phyloP scores from a whole-genome alignment of 2,113 vertebrate genomes.

The Eretmochelys imbricata region DNA sequence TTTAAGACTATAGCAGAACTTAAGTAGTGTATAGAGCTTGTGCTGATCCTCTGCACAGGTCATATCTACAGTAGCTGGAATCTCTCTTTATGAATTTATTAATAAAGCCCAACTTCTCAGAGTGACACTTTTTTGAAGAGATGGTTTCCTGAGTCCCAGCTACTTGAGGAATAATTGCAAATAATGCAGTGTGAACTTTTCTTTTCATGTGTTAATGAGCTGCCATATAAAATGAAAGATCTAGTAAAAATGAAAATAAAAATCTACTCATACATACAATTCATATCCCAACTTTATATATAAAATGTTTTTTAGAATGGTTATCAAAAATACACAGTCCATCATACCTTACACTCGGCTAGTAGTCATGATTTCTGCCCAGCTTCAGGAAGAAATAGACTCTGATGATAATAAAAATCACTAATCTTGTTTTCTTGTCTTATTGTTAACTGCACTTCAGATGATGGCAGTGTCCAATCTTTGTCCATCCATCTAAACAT shows the following conservation, averaged over 20 bases:
- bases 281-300: not conserved
- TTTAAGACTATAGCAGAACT: not conserved
- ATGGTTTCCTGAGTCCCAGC: not conserved
- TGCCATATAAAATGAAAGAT: not conserved
- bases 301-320: not conserved
- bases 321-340: not conserved
- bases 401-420: not conserved
- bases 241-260: not conserved
- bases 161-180: rapidly evolving
- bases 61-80: rapidly evolving
- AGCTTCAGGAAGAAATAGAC: not conserved
- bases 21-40: rapidly evolving
- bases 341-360: not conserved
- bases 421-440: not conserved
- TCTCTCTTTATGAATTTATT: not conserved
- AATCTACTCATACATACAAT: not conserved
- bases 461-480: not conserved
- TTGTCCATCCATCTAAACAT: not conserved
- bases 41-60: not conserved
- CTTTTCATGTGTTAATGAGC: not conserved
- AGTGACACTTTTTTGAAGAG: not conserved
- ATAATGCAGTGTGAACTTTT: not conserved
- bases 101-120: not conserved
- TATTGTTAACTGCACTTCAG: not conserved
- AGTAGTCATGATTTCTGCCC: not conserved